A percentile compares a stretch with the other conserved stretches of the same genome.
phyloP scores from a whole-genome alignment of 2,797 vertebrate genomes.

The Lycodopsis pacificus region DNA sequence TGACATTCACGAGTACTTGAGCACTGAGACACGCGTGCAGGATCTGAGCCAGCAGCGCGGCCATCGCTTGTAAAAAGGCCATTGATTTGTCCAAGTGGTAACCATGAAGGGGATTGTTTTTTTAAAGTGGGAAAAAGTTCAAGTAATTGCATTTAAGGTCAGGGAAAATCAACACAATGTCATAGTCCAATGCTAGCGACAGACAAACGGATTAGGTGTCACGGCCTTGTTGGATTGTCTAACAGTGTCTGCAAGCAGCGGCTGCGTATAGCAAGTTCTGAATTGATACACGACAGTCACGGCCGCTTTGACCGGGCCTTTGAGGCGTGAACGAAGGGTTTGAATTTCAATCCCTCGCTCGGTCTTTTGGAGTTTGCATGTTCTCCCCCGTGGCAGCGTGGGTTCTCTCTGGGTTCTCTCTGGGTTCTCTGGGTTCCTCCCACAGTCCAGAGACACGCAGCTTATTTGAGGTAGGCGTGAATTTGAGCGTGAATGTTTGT shows the following conservation, averaged over 20 bases:
- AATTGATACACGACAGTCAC: background rate
- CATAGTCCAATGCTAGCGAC: background rate
- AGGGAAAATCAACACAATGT: slow-evolving; percentile 28
- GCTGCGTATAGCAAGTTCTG: background rate
- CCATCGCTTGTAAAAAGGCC: slow-evolving; percentile 28
- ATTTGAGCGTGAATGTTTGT: too few relatives aligned
- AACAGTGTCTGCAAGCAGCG: background rate
- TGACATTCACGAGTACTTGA: slow-evolving; percentile 56
- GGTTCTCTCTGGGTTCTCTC: too few relatives aligned
- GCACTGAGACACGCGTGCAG: slow-evolving; percentile 49
- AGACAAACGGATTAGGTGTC: background rate
- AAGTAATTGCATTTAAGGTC: slow-evolving; percentile 36
- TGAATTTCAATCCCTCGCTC: too few relatives aligned
- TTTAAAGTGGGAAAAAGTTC: slow-evolving; percentile 31
- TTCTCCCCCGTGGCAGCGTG: too few relatives aligned
- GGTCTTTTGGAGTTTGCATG: too few relatives aligned
- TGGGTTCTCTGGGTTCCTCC: too few relatives aligned
- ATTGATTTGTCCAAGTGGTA: slow-evolving; percentile 22
- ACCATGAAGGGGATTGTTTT: slow-evolving; percentile 23
- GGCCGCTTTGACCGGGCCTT: too few relatives aligned
- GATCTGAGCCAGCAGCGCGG: background rate
- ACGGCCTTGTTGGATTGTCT: background rate
- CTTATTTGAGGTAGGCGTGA: too few relatives aligned
- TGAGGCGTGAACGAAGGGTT: too few relatives aligned
- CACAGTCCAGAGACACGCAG: too few relatives aligned